A percentile compares a stretch with the other conserved stretches of the same genome.
Evolutionary conservation across 2,113 vertebrate species (phyloP).

Genomic region (Zapus hudsonius): DNA sequence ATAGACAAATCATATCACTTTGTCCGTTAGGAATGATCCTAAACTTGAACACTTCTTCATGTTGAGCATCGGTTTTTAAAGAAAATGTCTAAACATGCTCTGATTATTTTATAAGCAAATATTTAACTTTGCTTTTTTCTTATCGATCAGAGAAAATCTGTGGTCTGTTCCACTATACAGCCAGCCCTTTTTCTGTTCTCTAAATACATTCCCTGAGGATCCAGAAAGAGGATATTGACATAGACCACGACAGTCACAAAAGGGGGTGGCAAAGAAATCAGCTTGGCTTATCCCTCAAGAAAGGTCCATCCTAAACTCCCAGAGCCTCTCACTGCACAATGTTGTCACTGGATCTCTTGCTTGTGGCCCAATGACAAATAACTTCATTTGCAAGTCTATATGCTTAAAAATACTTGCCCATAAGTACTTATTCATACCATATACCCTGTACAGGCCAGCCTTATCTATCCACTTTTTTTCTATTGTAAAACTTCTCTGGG

Average conservation of each 20-base stretch:
- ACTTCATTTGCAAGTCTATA: background rate
- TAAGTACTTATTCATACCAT: too few relatives aligned
- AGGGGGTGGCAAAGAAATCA: background rate
- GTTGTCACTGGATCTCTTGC: background rate
- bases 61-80: constrained; percentile 41
- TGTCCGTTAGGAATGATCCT: background rate
- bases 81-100: background rate
- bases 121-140: constrained; percentile 17
- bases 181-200: background rate
- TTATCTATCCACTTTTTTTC: background rate
- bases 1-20: background rate
- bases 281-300: background rate
- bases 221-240: background rate
- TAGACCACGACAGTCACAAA: background rate
- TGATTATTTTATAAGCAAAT: constrained; percentile 44
- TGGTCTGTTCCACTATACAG: background rate
- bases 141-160: background rate
- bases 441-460: background rate
- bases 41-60: background rate
- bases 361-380: background rate
- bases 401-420: background rate
- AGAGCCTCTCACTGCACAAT: background rate
- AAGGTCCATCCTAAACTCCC: background rate
- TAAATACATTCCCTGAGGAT: background rate
- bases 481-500: background rate